A percentile compares a stretch with the other conserved stretches of the same genome.
phyloP scores from a whole-genome alignment of 2,888 invertebrate genomes.

The Dolichomitus sp. region DNA sequence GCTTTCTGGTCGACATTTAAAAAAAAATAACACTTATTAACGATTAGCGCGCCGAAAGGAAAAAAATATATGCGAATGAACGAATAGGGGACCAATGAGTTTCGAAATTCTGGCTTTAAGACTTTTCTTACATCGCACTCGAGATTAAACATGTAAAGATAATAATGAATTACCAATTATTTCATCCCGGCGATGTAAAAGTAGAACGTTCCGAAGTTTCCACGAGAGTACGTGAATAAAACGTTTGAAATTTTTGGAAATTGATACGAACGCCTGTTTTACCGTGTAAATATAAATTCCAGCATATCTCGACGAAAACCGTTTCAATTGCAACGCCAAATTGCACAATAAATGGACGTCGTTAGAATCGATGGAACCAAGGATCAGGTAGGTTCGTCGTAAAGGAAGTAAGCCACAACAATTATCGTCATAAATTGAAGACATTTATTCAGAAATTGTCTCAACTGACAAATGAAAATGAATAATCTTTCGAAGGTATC shows the following conservation, averaged over 20 bases:
- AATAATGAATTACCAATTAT: conserved; percentile 9
- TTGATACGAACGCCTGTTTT: conserved; percentile 27
- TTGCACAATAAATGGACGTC: background rate
- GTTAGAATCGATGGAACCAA: background rate
- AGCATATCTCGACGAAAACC: background rate
- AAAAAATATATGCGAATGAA: conserved; percentile 37
- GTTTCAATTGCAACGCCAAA: background rate
- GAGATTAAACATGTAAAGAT: conserved; percentile 40
- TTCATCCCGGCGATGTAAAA: conserved; percentile 48
- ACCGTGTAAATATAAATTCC: conserved; percentile 20
- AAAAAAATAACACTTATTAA: conserved; percentile 13
- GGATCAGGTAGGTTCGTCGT: conserved; percentile 39
- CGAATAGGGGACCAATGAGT: conserved; percentile 59
- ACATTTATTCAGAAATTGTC: conserved; percentile 44
- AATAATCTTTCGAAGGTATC: conserved; percentile 4
- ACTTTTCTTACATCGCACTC: conserved; percentile 40
- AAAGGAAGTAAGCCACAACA: conserved; percentile 4
- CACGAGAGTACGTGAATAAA: conserved; percentile 50
- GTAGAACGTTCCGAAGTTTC: conserved; percentile 37
- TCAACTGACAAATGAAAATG: conserved; percentile 28
- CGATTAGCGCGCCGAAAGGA: conserved; percentile 20
- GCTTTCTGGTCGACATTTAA: conserved; percentile 43
- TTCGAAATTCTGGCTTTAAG: conserved; percentile 50
- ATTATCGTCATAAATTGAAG: conserved; percentile 24
- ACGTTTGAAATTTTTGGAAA: conserved; percentile 47